These are phyloP conservation scores for Neogobius melanostomus DNA, from an alignment of 2,113 vertebrate species.

Conservation along the genomic window DNA sequence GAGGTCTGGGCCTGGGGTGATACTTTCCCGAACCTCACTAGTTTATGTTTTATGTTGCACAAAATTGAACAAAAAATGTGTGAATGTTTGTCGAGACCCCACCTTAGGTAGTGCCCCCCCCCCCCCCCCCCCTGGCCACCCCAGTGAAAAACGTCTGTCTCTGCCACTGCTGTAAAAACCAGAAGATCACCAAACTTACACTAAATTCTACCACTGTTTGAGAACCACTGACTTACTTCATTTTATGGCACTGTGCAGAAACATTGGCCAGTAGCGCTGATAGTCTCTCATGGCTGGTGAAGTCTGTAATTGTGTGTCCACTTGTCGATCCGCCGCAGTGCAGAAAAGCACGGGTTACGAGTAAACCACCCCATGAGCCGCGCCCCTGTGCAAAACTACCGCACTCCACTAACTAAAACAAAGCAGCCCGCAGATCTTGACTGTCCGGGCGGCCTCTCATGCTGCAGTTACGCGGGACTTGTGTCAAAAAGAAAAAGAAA, in stretches of 20 bases:
- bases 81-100: too few species aligned
- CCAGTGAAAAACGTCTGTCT: too few species aligned
- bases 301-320: background rate
- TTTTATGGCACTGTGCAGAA: background rate
- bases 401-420: conserved; percentile 21
- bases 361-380: background rate
- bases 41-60: too few species aligned
- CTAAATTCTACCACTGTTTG: too few species aligned
- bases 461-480: conserved; percentile 26
- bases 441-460: conserved; percentile 2
- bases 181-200: too few species aligned
- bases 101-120: too few species aligned
- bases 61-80: too few species aligned
- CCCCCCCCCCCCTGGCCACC: too few species aligned
- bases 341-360: background rate
- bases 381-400: conserved; percentile 15
- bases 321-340: conserved; percentile 9
- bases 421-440: conserved; percentile 12
- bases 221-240: background rate
- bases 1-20: too few species aligned
- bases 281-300: background rate
- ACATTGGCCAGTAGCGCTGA: background rate
- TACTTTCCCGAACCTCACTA: too few species aligned
- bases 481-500: conserved; percentile 33
- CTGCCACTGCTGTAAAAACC: too few species aligned